phyloP scores from a whole-genome alignment of 2,113 vertebrate species.

The Tapirus terrestris region DNA sequence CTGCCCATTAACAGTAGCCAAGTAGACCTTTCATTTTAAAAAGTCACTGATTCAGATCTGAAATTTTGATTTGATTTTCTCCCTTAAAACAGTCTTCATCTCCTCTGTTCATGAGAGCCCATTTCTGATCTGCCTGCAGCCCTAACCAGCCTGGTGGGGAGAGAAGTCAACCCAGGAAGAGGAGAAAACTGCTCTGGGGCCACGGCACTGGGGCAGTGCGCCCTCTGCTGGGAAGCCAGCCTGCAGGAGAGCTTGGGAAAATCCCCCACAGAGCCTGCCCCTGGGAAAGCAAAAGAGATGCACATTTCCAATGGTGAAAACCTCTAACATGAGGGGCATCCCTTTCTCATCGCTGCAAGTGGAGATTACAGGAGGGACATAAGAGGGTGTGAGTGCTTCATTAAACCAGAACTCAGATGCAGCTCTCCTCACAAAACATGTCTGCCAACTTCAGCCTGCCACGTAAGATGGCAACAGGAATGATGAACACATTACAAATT shows the following conservation, averaged over 20 bases:
- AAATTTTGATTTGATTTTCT: constrained; percentile 83
- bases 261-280: background rate
- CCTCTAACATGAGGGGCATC: background rate
- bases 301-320: background rate
- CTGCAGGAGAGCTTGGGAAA: background rate
- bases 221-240: background rate
- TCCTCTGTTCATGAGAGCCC: constrained; percentile 1
- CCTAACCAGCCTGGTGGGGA: background rate
- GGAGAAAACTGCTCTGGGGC: background rate
- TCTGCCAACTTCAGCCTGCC: background rate
- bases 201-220: fast-evolving
- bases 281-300: background rate
- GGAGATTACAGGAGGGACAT: background rate
- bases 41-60: constrained; percentile 83
- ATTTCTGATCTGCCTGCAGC: background rate
- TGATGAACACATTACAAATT: constrained; percentile 75
- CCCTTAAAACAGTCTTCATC: constrained; percentile 69
- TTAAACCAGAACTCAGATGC: constrained; percentile 44
- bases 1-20: constrained; percentile 82
- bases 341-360: background rate
- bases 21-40: constrained; percentile 85
- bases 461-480: constrained; percentile 59
- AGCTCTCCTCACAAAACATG: constrained; percentile 36
- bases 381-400: background rate
- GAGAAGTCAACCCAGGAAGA: background rate